Base-by-base conservation (phyloP, 2,113 vertebrate species). In the Gobio gobio region DNA sequence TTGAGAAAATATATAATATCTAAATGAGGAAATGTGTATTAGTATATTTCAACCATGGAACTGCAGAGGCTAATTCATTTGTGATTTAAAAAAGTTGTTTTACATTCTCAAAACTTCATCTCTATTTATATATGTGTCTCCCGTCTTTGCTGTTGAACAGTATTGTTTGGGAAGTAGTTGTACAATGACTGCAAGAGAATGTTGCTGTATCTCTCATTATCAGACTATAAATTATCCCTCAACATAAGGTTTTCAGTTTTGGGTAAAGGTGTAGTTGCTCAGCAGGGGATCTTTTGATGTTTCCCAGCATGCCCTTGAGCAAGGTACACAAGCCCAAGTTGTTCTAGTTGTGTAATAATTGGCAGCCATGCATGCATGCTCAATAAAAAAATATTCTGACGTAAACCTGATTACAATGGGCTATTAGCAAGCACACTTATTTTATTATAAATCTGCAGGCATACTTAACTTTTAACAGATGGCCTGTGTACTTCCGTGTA, bases 301-400 rank as follows among this genome's bases (percentile, higher is more conserved):
- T 76, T 76, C 49, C 74, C 26, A 29, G 49, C 49, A 54, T 76
- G 74, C 72, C 72, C 72, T 74, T 74, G 4, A 49, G 45, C 26
- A 56, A 29, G 49, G 47, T 76, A 76, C 24, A 54, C 74, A 54
- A 54, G 24, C 26, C 14, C 16, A 54, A 33, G 14, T 72, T 72
- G 18, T 43, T 70, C 3, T 1, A 75, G n/a, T 14, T 10, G 26
- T 40, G 2, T 59, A 78, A 78, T 78, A 58, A 20, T 78, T 78
- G 26, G 29, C 54, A 43, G 29, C 12, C 2, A 20, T 3, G 8
- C 76, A 40, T 40, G 33, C 29, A 54, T 76, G 33, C 18, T 43
- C 29, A 58, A 78, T 78, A 78, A 78, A 78, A 76, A 3, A 59
- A 6, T 40, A 43, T 59, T 54, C 51, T 78, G 54, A 78, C 1